A percentile compares a stretch with the other conserved stretches of the same genome.
These are phyloP conservation scores for Druceiella hillmani DNA, from an alignment of 2,888 invertebrate species.

Conservation along the genomic window DNA sequence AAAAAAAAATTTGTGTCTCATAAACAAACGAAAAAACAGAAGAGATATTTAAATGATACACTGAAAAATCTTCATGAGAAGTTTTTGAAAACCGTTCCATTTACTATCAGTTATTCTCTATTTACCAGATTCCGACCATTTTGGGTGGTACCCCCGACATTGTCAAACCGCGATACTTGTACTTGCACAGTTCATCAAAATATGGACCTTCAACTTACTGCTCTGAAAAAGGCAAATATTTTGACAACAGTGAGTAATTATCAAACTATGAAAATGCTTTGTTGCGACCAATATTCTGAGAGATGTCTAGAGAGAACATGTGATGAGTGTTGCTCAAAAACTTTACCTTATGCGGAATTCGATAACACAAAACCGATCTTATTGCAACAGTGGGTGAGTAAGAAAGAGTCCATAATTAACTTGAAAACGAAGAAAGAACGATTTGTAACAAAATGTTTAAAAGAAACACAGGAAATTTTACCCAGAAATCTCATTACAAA, in stretches of 20 bases:
- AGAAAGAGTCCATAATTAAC: no score
- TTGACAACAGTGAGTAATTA: conserved; percentile 21
- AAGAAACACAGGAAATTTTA: no score
- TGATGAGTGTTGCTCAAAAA: conserved; percentile 20
- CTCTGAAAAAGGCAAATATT: conserved; percentile 22
- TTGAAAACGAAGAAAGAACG: no score
- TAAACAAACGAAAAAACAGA: conserved; percentile 22
- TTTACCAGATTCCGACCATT: conserved; percentile 19
- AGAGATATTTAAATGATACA: conserved; percentile 23
- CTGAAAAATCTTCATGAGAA: conserved; percentile 23
- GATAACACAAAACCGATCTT: conserved; percentile 14
- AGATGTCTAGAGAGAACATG: conserved; percentile 22
- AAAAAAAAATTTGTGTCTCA: conserved; percentile 24
- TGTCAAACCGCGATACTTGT: conserved; percentile 25
- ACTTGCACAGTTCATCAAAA: conserved; percentile 23
- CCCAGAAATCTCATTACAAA: no score
- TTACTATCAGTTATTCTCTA: conserved; percentile 14
- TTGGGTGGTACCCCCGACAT: conserved; percentile 25
- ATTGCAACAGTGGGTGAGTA: no score
- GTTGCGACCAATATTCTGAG: conserved; percentile 23
- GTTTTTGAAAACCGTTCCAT: conserved; percentile 18
- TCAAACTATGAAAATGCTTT: conserved; percentile 22
- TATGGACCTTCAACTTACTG: conserved; percentile 21
- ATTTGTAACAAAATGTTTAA: no score
- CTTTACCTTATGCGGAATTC: conserved; percentile 18